Percentiles rank a stretch among this genome's conserved stretches.
Evolutionary conservation across 2,888 invertebrate species (phyloP).

Genomic region (Colostygia pectinataria): DNA sequence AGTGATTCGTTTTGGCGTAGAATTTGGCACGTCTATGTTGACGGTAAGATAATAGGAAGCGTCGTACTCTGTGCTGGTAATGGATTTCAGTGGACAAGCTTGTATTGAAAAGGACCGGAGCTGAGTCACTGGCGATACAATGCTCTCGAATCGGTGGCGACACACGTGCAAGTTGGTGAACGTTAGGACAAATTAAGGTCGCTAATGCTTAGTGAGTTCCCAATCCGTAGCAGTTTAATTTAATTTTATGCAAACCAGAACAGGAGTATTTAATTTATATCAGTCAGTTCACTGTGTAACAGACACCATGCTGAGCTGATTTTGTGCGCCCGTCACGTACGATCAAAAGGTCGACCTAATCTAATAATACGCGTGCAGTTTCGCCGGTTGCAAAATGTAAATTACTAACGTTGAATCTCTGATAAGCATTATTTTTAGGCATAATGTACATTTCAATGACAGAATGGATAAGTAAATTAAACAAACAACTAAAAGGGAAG

Average conservation of each 20-base stretch:
- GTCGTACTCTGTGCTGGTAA: conserved; percentile 40
- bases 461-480: too few species aligned
- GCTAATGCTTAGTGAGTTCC: conserved; percentile 38
- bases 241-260: conserved; percentile 31
- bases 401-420: not conserved
- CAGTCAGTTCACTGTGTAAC: conserved; percentile 7
- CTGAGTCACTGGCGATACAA: conserved; percentile 38
- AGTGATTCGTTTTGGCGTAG: conserved; percentile 32
- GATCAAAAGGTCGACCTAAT: conserved; percentile 22
- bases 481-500: too few species aligned
- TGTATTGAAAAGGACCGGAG: conserved; percentile 50
- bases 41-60: conserved; percentile 42
- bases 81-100: conserved; percentile 44
- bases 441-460: too few species aligned
- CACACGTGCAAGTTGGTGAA: conserved; percentile 43
- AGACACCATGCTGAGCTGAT: conserved; percentile 13
- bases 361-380: conserved; percentile 19
- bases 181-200: conserved; percentile 36
- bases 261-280: conserved; percentile 3
- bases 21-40: conserved; percentile 39
- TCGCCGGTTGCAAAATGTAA: conserved; percentile 3
- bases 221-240: conserved; percentile 34
- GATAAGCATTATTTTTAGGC: not conserved
- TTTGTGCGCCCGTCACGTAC: conserved; percentile 14
- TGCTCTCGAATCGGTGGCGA: conserved; percentile 29